Evolutionary conservation across 2,797 vertebrate genomes (phyloP).

Genomic region (Agapornis canus): DNA sequence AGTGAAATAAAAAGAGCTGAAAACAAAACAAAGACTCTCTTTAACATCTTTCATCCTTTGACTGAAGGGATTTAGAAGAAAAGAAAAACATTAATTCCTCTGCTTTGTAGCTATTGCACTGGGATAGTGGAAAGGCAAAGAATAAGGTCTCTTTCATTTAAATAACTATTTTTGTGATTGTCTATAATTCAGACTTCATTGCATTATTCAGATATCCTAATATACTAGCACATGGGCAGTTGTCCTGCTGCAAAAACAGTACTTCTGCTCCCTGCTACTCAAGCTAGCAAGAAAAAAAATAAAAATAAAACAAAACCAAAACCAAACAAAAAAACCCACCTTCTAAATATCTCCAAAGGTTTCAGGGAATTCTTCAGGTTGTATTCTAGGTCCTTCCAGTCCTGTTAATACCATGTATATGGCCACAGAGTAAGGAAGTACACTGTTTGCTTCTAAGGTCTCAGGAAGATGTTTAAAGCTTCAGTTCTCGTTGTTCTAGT

Average conservation of each 20-base stretch:
- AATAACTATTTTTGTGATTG: not conserved
- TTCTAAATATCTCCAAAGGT: not conserved
- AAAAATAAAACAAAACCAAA: no score
- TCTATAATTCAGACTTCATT: conserved; percentile 3
- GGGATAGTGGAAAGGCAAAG: conserved; percentile 1
- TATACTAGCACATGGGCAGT: not conserved
- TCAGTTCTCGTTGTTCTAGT: not conserved
- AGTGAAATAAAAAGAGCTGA: conserved; percentile 34
- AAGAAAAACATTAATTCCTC: conserved; percentile 36
- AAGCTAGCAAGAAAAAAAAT: not conserved
- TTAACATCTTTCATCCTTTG: conserved; percentile 7
- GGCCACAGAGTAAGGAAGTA: not conserved
- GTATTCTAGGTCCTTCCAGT: not conserved
- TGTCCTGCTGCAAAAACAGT: not conserved
- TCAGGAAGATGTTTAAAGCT: not conserved
- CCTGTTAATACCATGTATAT: fast-evolving
- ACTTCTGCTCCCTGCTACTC: not conserved
- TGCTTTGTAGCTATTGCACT: conserved; percentile 26
- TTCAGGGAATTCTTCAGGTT: not conserved
- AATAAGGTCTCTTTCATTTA: conserved; percentile 10
- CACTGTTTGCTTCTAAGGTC: not conserved
- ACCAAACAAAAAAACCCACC: not conserved
- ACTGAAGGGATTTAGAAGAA: conserved; percentile 28
- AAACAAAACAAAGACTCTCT: conserved; percentile 37
- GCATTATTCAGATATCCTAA: not conserved